Evolutionary conservation across 2,113 vertebrate species (phyloP).

Genomic region (Eulemur macaco): DNA sequence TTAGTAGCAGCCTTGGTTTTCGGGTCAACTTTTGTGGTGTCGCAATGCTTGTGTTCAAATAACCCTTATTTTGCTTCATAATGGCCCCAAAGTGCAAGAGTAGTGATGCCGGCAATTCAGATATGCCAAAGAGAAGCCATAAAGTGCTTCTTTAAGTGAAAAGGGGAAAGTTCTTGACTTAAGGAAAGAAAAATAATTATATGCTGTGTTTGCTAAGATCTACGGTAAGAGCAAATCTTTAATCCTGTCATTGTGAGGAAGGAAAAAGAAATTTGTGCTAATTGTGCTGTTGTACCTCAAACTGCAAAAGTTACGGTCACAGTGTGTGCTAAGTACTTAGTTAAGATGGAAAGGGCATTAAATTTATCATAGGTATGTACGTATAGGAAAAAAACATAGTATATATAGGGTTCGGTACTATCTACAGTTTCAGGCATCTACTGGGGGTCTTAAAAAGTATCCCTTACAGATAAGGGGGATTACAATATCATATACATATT

Average conservation of each 20-base stretch:
- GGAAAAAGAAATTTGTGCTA: background rate
- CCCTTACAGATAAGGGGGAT: background rate
- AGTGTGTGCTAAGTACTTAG: background rate
- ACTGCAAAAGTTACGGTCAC: background rate
- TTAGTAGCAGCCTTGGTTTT: background rate
- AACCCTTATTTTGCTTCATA: background rate
- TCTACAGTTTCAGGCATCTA: background rate
- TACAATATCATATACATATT: background rate
- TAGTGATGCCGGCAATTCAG: background rate
- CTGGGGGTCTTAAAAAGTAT: background rate
- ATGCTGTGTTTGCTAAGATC: background rate
- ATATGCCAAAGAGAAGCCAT: background rate
- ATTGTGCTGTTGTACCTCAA: background rate
- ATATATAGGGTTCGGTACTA: background rate
- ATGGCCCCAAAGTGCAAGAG: background rate
- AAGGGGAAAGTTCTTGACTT: background rate
- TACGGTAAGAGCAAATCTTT: background rate
- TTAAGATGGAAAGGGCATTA: background rate
- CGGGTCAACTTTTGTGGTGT: background rate
- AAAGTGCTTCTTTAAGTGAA: background rate
- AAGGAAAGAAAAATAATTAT: background rate
- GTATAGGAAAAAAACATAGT: background rate
- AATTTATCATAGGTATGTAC: background rate
- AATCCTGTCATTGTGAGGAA: background rate
- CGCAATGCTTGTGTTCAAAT: background rate